Evolutionary conservation across 2,113 vertebrate genomes (phyloP).

Genomic region (Lycaon pictus): DNA sequence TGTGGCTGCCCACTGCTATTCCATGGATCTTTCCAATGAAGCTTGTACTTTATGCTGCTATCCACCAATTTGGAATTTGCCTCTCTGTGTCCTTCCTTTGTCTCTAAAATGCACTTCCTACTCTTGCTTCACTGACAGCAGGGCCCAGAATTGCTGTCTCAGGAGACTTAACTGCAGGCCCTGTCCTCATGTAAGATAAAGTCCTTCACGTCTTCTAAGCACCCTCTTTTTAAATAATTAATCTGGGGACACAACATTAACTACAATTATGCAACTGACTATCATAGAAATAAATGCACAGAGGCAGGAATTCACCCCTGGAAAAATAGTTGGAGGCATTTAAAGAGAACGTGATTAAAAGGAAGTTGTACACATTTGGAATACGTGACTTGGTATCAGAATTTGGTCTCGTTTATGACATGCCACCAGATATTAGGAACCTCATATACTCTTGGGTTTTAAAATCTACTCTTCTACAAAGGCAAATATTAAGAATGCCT

Average conservation of each 20-base stretch:
- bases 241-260: neutral
- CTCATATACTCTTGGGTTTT: neutral
- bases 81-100: neutral
- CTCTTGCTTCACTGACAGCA: accelerated
- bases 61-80: too few relatives aligned
- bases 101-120: neutral
- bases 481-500: neutral
- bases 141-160: neutral
- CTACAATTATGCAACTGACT: neutral
- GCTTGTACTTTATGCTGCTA: neutral
- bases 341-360: neutral
- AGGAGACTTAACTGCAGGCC: neutral
- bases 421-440: neutral
- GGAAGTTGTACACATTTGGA: neutral
- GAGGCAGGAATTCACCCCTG: neutral
- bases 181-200: neutral
- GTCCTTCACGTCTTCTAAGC: neutral
- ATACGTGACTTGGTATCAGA: neutral
- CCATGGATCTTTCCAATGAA: accelerated
- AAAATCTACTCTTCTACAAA: conserved; percentile 27
- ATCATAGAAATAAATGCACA: neutral
- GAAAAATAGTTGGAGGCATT: neutral
- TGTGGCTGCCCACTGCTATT: neutral
- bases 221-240: neutral
- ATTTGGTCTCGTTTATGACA: neutral